These are phyloP conservation scores for Anoplius nigerrimus DNA, from an alignment of 2,888 invertebrate species.

Conservation along the genomic window DNA sequence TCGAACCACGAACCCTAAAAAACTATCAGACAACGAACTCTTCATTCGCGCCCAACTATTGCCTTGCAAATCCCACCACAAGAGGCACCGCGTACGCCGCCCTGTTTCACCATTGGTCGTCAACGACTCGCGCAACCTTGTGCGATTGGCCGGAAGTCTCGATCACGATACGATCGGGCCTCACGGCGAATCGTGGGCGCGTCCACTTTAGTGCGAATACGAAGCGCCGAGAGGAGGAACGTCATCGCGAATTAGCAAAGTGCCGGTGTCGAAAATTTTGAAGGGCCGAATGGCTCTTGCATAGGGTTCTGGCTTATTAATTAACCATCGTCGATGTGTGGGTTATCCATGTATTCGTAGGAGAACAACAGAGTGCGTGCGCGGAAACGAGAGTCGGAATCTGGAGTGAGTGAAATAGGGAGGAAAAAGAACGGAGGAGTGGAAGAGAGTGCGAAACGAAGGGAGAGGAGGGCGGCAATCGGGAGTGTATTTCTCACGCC, in stretches of 20 bases:
- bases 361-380: neutral
- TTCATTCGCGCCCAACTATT: neutral
- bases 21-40: constrained; percentile 14
- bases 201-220: constrained; percentile 5
- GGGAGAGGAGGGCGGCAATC: neutral
- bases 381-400: neutral
- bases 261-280: constrained; percentile 4
- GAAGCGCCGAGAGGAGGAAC: neutral
- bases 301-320: neutral
- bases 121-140: neutral
- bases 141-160: constrained; percentile 31
- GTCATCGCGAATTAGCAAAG: neutral
- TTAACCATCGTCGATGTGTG: neutral
- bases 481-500: neutral
- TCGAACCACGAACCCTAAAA: constrained; percentile 20
- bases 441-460: too few species aligned
- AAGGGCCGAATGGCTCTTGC: constrained; percentile 6
- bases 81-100: neutral
- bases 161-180: constrained; percentile 17
- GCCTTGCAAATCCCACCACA: neutral
- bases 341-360: too few species aligned
- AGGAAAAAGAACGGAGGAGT: neutral
- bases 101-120: neutral
- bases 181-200: constrained; percentile 13
- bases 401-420: too few species aligned